Evolutionary conservation across 2,113 vertebrate species (phyloP), one percentile per base, ranked within the genome.

Genomic region (Gymnarchus niloticus): DNA sequence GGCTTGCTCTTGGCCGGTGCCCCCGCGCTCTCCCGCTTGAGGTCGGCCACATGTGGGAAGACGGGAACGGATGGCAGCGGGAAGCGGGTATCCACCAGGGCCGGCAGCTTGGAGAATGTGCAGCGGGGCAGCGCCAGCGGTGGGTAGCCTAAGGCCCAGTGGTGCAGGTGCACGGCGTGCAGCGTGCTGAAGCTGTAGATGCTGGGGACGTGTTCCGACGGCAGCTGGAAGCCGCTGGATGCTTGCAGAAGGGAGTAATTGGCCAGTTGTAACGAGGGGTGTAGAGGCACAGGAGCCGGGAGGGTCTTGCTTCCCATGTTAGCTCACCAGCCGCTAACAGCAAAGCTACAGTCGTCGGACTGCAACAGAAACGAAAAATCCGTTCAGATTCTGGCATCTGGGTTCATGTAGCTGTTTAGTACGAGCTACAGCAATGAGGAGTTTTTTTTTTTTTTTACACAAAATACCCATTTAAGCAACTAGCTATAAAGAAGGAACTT

Each of bases 291-390:
- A 0, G 98, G 98, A 0, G 97, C 97, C 0, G 97, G 96, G 85
- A 99, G 94, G 56, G 97, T 98, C 94, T 99, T 99, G 91, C 98
- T 99, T 91, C 97, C 97, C 98, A 99, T 99, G 82, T 86, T 89
- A 89, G 87, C 84, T 85, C 0, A 0, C 17, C 44, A 37, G 83
- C 23, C 41, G n/a, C 6, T 61, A 4, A 56, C 46, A 23, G 76
- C 21, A 73, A 81, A 46, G 46, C 57, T 7, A 56, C n/a, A 54
- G 52, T 25, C 25, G 57, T 86, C 56, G 81, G 57, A 56, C 80
- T 85, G 76, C 57, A 87, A 85, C 78, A 81, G 57, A 69, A 82
- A 81, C 44, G 37, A 23, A 88, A 23, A 41, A 12, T 33, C 49
- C 25, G 25, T 2, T 82, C 51, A 54, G 80, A 8, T 23, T 49